A percentile compares a stretch with the other conserved stretches of the same genome.
Conservation (phyloP, 1,140 invertebrate species). For the Drosophila willistoni region DNA sequence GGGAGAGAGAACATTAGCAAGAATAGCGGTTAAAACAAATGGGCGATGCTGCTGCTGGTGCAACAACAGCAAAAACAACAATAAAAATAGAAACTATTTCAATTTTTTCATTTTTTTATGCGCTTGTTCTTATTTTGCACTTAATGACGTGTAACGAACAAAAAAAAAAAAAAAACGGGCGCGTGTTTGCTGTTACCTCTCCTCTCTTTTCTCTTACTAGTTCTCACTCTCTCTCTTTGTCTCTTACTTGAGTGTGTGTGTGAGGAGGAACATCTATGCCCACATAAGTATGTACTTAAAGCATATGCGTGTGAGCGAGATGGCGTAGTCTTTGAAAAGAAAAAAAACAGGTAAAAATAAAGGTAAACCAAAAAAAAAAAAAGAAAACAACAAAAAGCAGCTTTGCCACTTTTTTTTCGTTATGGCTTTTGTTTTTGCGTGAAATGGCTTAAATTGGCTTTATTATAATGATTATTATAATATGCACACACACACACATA, state of each 20-base stretch:
- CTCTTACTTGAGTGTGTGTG: conserved; percentile 3
- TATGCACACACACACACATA: conserved; percentile 9
- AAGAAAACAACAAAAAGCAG: conserved; percentile 63
- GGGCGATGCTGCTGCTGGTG: conserved; percentile 41
- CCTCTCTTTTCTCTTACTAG: background rate
- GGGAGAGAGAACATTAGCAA: conserved; percentile 39
- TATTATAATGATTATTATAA: conserved; percentile 17
- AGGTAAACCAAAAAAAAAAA: conserved; percentile 64
- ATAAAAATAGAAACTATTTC: conserved; percentile 35
- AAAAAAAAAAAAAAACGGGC: conserved; percentile 31
- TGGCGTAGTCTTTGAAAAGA: conserved; percentile 51
- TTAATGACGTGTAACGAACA: conserved; percentile 76
- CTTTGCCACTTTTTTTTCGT: conserved; percentile 67
- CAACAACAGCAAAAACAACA: conserved; percentile 25
- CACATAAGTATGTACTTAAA: conserved; percentile 40
- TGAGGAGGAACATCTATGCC: conserved; percentile 18
- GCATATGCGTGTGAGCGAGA: conserved; percentile 56
- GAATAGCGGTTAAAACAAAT: conserved; percentile 36
- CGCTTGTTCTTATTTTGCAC: conserved; percentile 75
- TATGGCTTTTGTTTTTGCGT: conserved; percentile 30
- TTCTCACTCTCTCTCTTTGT: conserved; percentile 1
- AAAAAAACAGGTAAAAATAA: conserved; percentile 34
- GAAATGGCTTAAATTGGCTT: conserved; percentile 40
- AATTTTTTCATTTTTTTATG: conserved; percentile 60
- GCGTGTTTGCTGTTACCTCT: conserved; percentile 47